phyloP scores from a whole-genome alignment of 2,888 invertebrate genomes.

The Hyposoter dolosus region DNA sequence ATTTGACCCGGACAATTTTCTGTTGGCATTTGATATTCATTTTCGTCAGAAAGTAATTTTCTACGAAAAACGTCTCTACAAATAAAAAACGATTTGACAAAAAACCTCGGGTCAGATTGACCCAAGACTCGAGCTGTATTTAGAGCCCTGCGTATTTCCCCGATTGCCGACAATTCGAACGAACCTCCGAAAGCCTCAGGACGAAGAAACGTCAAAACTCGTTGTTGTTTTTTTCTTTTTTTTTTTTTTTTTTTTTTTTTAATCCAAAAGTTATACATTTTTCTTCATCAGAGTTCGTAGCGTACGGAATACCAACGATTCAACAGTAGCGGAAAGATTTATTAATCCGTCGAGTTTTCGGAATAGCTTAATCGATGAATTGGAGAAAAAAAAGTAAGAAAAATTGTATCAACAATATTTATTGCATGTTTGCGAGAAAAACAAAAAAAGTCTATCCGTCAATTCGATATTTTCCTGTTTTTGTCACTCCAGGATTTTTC shows the following conservation, averaged over 20 bases:
- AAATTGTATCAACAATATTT: not conserved
- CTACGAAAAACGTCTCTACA: too few species aligned
- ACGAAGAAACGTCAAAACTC: not conserved
- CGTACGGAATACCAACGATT: not conserved
- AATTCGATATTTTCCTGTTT: not conserved
- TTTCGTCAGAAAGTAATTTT: too few species aligned
- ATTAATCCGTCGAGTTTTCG: not conserved
- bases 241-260: not conserved
- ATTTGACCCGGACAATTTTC: too few species aligned
- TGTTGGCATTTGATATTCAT: too few species aligned
- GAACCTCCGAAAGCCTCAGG: not conserved
- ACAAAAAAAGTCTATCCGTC: not conserved
- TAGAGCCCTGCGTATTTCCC: too few species aligned
- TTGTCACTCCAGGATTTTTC: not conserved
- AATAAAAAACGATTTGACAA: too few species aligned
- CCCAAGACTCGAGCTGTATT: too few species aligned
- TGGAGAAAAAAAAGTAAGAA: not conserved
- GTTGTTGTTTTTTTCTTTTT: not conserved
- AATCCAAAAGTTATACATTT: not conserved
- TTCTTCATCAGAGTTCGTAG: not conserved
- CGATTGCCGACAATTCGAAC: not conserved
- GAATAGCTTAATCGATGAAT: not conserved
- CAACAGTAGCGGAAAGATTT: not conserved
- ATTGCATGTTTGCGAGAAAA: not conserved
- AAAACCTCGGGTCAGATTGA: too few species aligned